Conservation (phyloP, 2,797 vertebrate genomes). For the Coendou prehensilis region DNA sequence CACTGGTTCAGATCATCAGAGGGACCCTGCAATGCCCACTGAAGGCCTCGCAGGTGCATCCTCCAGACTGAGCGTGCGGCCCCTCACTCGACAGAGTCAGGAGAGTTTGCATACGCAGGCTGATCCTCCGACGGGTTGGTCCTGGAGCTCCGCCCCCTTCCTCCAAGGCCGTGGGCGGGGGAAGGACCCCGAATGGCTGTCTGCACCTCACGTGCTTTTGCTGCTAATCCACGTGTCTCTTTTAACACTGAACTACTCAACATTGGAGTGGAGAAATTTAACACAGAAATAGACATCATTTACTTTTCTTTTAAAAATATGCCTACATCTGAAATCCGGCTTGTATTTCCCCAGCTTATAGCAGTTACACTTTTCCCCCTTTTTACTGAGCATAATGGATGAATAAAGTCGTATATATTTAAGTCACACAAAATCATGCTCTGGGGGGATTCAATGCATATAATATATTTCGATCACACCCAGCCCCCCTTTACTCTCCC, state of each 20-base stretch:
- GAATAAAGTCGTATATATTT: not conserved
- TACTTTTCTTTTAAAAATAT: not conserved
- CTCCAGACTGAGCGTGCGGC: no score
- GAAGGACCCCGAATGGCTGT: accelerated
- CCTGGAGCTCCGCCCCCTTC: not conserved
- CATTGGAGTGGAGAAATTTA: not conserved
- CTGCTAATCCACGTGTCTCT: not conserved
- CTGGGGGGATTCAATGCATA: not conserved
- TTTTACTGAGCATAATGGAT: not conserved
- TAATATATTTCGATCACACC: not conserved
- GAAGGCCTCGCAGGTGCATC: not conserved
- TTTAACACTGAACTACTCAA: not conserved
- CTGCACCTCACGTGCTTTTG: not conserved
- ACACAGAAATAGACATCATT: not conserved
- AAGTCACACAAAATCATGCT: not conserved
- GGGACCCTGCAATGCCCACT: accelerated
- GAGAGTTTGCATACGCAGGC: not conserved
- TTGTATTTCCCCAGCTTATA: not conserved
- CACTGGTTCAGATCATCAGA: accelerated
- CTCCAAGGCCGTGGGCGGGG: not conserved
- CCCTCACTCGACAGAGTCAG: not conserved
- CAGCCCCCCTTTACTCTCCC: not conserved
- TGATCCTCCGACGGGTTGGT: not conserved
- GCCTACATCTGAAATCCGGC: not conserved
- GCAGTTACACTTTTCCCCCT: not conserved